These are phyloP conservation scores for Peromyscus melanophrys DNA, from an alignment of 2,797 vertebrate species.

Conservation along the genomic window DNA sequence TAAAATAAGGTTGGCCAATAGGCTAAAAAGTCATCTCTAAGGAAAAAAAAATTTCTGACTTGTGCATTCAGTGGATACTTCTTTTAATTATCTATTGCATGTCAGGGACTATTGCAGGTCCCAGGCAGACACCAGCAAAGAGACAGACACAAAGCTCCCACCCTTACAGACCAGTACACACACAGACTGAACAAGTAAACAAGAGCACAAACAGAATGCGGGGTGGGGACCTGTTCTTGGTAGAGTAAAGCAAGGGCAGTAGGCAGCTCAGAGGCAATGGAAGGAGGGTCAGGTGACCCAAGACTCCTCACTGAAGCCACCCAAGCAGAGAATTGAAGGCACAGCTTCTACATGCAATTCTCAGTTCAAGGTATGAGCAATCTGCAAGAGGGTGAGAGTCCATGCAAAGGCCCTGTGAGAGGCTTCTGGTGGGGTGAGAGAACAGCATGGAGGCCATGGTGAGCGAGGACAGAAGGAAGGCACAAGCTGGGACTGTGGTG, in stretches of 20 bases:
- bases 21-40: constrained; percentile 28
- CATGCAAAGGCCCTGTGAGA: too few relatives aligned
- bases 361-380: background rate
- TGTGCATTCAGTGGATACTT: background rate
- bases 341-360: background rate
- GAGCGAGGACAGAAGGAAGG: background rate
- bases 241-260: background rate
- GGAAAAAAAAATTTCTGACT: background rate
- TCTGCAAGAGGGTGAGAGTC: background rate
- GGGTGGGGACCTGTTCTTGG: background rate
- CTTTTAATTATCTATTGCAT: background rate
- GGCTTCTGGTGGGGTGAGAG: background rate
- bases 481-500: background rate
- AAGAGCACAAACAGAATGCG: background rate
- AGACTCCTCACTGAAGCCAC: background rate
- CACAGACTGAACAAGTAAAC: background rate
- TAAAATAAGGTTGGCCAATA: background rate
- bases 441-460: background rate
- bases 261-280: background rate
- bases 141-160: background rate
- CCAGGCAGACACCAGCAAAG: background rate
- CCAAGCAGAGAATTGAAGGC: background rate
- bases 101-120: background rate
- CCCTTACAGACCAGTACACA: background rate
- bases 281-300: background rate